These are phyloP conservation scores for Hylomyscus alleni DNA, from an alignment of 2,797 vertebrate genomes.

Conservation along the genomic window DNA sequence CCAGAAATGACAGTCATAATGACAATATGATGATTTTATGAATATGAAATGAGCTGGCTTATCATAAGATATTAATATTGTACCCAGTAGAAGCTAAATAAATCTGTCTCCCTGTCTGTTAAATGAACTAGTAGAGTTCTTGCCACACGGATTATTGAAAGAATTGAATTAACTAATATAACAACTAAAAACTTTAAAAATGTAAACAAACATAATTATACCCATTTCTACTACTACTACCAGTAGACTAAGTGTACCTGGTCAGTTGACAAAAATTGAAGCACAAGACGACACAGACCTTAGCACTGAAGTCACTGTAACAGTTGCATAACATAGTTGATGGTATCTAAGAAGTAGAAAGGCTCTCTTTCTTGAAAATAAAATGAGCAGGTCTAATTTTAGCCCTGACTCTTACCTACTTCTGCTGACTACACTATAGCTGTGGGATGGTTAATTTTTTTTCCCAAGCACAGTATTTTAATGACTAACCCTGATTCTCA, in stretches of 20 bases:
- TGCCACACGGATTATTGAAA: background rate
- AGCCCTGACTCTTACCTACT: background rate
- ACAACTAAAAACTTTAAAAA: background rate
- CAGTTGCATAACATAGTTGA: background rate
- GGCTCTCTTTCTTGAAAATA: background rate
- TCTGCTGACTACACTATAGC: background rate
- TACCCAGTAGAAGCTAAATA: background rate
- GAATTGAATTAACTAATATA: conserved; percentile 2
- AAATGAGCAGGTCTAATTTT: background rate
- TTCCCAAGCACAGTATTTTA: background rate
- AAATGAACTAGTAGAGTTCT: background rate
- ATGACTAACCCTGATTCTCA: background rate
- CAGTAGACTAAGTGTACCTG: background rate
- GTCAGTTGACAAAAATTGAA: background rate
- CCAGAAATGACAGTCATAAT: background rate
- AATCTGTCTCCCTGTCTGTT: background rate
- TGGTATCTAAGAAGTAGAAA: background rate
- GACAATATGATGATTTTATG: background rate
- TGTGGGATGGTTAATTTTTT: background rate
- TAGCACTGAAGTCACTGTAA: background rate
- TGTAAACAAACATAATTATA: background rate
- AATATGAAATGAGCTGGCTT: background rate
- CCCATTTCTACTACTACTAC: background rate
- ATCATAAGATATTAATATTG: background rate
- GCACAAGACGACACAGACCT: background rate